These are phyloP conservation scores for Hipposideros larvatus DNA, from an alignment of 2,797 vertebrate species.

Conservation along the genomic window DNA sequence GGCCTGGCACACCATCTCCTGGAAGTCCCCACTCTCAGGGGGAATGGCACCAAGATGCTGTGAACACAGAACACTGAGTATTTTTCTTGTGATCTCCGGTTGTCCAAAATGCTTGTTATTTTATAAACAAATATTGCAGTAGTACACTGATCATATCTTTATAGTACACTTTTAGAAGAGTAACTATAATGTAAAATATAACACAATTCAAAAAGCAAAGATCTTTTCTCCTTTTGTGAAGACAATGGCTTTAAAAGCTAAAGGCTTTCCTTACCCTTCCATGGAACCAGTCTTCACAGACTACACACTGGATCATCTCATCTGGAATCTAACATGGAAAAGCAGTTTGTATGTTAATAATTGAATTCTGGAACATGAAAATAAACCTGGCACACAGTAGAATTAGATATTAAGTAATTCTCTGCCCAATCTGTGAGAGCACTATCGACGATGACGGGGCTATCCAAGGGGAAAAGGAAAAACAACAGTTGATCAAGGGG, in stretches of 20 bases:
- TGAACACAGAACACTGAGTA: slow-evolving; percentile 66
- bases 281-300: slow-evolving; percentile 99
- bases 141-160: neutral
- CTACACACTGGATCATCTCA: slow-evolving; percentile 98
- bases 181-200: slow-evolving; percentile 56
- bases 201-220: slow-evolving; percentile 36
- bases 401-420: neutral
- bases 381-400: neutral
- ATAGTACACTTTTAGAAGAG: neutral
- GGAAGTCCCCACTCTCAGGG: slow-evolving; percentile 95
- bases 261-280: slow-evolving; percentile 92
- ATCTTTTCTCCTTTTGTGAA: neutral
- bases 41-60: slow-evolving; percentile 95
- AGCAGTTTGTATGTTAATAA: neutral
- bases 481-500: neutral
- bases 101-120: neutral
- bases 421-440: neutral
- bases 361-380: neutral
- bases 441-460: neutral
- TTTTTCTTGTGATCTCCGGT: neutral
- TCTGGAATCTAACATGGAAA: slow-evolving; percentile 92
- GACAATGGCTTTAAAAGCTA: slow-evolving; percentile 31
- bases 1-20: slow-evolving; percentile 97
- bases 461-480: neutral
- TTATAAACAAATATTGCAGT: slow-evolving; percentile 42